Evolutionary conservation across 1,140 invertebrate genomes (phyloP).

Genomic region (Drosophila nasuta): DNA sequence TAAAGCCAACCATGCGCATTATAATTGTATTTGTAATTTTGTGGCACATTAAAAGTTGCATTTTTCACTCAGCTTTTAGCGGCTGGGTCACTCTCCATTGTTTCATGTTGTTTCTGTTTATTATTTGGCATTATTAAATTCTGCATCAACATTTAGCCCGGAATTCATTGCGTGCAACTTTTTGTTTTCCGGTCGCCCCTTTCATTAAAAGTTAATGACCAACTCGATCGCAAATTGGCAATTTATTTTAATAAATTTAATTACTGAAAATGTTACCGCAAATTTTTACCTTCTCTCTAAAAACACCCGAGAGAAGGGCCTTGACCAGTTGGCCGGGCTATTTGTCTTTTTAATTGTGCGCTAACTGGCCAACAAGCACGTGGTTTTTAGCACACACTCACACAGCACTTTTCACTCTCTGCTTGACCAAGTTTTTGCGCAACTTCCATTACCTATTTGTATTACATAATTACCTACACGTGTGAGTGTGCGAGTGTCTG

Average conservation of each 20-base stretch:
- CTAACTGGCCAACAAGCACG: slow-evolving; percentile 42
- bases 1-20: slow-evolving; percentile 6
- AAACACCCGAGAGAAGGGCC: neutral
- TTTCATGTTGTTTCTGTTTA: slow-evolving; percentile 4
- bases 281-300: slow-evolving; percentile 19
- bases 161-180: slow-evolving; percentile 47
- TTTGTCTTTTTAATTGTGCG: slow-evolving; percentile 69
- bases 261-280: slow-evolving; percentile 54
- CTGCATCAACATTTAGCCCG: slow-evolving; percentile 26
- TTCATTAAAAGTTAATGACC: slow-evolving; percentile 69
- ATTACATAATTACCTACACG: slow-evolving; percentile 70
- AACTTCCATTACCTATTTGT: slow-evolving; percentile 79
- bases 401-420: neutral
- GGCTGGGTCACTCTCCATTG: neutral
- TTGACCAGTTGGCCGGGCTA: slow-evolving; percentile 49
- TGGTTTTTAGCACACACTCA: slow-evolving; percentile 10
- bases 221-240: slow-evolving; percentile 59
- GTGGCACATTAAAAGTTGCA: slow-evolving; percentile 41
- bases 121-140: neutral
- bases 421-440: slow-evolving; percentile 36
- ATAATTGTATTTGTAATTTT: slow-evolving; percentile 39
- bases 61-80: slow-evolving; percentile 22
- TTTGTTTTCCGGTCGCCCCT: slow-evolving; percentile 32
- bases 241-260: slow-evolving; percentile 81
- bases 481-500: slow-evolving; percentile 27